phyloP scores from a whole-genome alignment of 2,888 invertebrate species.

The Drosophila emarginata region DNA sequence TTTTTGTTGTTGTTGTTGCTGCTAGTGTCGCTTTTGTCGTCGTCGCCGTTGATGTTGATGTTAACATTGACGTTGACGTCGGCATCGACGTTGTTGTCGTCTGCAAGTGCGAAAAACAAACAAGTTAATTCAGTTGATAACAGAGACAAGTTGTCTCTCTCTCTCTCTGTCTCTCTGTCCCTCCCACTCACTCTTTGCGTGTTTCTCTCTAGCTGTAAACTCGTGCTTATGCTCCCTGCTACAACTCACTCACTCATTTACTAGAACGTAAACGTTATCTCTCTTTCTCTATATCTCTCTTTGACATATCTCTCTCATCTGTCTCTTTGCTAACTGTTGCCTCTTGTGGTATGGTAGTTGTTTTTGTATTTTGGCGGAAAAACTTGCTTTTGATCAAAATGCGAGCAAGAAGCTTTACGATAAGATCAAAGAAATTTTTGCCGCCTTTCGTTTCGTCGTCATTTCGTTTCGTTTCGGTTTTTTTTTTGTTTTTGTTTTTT shows the following conservation, averaged over 20 bases:
- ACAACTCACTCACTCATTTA: neutral
- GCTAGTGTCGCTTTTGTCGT: no score
- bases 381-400: constrained; percentile 83
- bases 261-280: no score
- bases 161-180: neutral
- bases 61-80: constrained; percentile 18
- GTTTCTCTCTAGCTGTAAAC: neutral
- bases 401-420: constrained; percentile 83
- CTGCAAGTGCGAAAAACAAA: constrained; percentile 17
- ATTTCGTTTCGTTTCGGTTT: constrained; percentile 41
- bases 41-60: constrained; percentile 8
- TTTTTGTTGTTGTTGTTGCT: constrained; percentile 5
- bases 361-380: constrained; percentile 82
- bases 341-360: constrained; percentile 32
- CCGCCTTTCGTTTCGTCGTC: constrained; percentile 78
- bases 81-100: constrained; percentile 24
- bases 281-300: constrained; percentile 3
- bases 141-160: neutral
- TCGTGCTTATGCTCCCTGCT: neutral
- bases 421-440: constrained; percentile 82
- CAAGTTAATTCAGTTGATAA: constrained; percentile 18
- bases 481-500: constrained; percentile 38
- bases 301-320: neutral
- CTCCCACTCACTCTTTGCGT: neutral
- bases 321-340: constrained; percentile 32